Base-by-base conservation (phyloP, 1,140 invertebrate genomes). In the Aphidius ervi region DNA sequence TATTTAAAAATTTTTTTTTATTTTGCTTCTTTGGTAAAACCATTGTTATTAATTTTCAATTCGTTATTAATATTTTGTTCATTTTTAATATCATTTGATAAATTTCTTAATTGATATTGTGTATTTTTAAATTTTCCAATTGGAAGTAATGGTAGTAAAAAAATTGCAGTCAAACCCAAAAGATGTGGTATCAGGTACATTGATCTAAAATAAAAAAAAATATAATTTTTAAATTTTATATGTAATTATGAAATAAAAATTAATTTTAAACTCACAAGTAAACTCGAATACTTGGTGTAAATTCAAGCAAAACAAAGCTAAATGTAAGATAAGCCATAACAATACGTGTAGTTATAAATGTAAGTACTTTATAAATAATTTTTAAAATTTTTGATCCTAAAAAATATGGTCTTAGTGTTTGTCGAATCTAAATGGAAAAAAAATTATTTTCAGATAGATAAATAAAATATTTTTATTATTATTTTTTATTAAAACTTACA, bases 231-330 rank as follows among this genome's bases (percentile, higher is more conserved):
- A 23, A 48, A n/a, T 2, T 2, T 0, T 48, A 48, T 6, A 20
- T 20, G 47, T 6, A n/a, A 4, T 23, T 23, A 6, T 54, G 2
- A 47, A 9, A 39, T 57, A 50, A 48, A 9, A 48, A 59, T 41
- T n/a, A 53, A 52, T 53, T 46, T 9, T 54, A 16, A 53, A 86
- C 83, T 84, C 81, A 89, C 88, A 80, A 77, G 77, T 87, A 90
- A 65, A 90, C 71, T 63, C 74, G 74, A 59, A 91, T 70, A 65
- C 85, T 84, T 58, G 86, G 79, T 70, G 83, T 78, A 59, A 95
- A 88, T 72, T 96, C 91, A 62, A 96, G 82, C n/a, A 96, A 71
- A 57, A 97, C 84, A 77, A 97, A 97, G 65, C 91, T 90, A 69
- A 94, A 93, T 23, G 91, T 91, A 39, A 91, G 84, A 72, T 97